phyloP scores from a whole-genome alignment of 2,113 vertebrate species.

The Pedionomus torquatus region DNA sequence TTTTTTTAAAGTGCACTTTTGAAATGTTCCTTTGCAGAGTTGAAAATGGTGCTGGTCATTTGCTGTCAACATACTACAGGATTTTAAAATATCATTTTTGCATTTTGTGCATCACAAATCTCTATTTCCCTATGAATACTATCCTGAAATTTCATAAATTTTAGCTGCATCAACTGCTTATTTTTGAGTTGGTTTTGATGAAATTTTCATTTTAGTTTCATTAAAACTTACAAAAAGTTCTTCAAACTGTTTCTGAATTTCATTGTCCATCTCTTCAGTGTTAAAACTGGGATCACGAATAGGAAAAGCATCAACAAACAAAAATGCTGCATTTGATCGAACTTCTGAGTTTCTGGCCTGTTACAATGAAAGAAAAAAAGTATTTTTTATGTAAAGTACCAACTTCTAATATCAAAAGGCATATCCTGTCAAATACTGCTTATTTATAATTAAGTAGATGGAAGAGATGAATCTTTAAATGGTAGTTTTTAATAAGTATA shows the following conservation, averaged over 20 bases:
- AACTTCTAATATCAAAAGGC: neutral
- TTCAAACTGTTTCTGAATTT: slow-evolving; percentile 93
- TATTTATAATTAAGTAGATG: neutral
- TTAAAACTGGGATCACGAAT: slow-evolving; percentile 83
- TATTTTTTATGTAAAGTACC: neutral
- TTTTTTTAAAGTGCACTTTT: neutral
- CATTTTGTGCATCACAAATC: neutral
- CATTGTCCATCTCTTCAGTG: slow-evolving; percentile 77
- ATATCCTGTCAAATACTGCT: neutral
- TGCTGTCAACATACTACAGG: neutral
- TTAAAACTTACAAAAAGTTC: slow-evolving; percentile 83
- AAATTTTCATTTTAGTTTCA: neutral
- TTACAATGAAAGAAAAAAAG: neutral
- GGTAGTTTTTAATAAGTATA: neutral
- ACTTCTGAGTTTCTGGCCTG: slow-evolving; percentile 92
- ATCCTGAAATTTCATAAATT: neutral
- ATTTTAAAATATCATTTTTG: neutral
- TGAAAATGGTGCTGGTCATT: neutral
- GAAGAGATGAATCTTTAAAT: neutral
- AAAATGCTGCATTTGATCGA: slow-evolving; percentile 88
- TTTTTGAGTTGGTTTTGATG: neutral
- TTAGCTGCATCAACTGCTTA: neutral
- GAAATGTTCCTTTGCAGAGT: neutral
- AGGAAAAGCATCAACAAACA: slow-evolving; percentile 94
- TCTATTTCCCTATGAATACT: neutral